Evolutionary conservation across 2,888 invertebrate genomes (phyloP).

Genomic region (Dryobotodes eremita): DNA sequence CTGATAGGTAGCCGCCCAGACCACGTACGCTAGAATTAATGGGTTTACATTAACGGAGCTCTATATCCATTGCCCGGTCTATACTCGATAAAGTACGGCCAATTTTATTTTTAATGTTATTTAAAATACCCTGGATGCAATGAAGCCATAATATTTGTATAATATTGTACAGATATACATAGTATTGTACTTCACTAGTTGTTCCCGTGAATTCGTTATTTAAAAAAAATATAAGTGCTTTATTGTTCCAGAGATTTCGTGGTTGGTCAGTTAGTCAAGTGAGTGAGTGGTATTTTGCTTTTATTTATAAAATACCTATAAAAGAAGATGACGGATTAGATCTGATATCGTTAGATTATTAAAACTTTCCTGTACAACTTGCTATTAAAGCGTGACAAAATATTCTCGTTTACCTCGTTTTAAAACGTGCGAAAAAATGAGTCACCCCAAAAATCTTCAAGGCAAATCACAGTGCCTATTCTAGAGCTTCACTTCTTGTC

Average conservation of each 20-base stretch:
- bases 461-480: background rate
- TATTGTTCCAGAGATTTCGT: no score
- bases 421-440: background rate
- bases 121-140: background rate
- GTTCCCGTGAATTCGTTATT: no score
- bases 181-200: background rate
- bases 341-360: no score
- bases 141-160: no score
- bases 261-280: background rate
- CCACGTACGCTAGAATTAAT: slow-evolving; percentile 36
- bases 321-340: background rate
- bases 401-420: background rate
- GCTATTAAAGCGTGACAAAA: no score
- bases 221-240: no score
- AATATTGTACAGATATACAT: no score
- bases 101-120: background rate
- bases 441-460: background rate
- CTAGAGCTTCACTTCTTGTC: background rate
- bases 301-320: background rate
- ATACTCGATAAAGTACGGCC: background rate
- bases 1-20: slow-evolving; percentile 5
- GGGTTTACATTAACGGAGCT: slow-evolving; percentile 20
- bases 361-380: background rate
- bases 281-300: no score
- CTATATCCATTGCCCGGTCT: slow-evolving; percentile 6